A percentile compares a stretch with the other conserved stretches of the same genome.
Evolutionary conservation across 2,797 vertebrate species (phyloP).

Genomic region (Rhinella marina): DNA sequence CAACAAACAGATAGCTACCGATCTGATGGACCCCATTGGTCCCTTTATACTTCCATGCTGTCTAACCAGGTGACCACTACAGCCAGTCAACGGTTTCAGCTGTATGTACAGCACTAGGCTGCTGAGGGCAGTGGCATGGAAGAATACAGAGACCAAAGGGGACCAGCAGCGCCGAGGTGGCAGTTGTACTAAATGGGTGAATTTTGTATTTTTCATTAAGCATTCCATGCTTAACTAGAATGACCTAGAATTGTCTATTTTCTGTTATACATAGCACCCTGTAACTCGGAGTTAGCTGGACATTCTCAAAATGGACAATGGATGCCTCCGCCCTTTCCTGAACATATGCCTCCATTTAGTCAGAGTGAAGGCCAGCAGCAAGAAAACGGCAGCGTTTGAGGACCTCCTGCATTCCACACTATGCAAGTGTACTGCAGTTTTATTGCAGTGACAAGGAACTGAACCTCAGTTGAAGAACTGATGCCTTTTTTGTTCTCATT

Average conservation of each 20-base stretch:
- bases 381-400: conserved; percentile 66
- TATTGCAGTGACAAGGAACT: conserved; percentile 72
- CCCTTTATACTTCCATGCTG: too few species aligned
- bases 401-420: conserved; percentile 57
- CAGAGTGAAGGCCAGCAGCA: conserved; percentile 68
- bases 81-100: too few species aligned
- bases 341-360: conserved; percentile 80
- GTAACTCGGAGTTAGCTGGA: conserved; percentile 67
- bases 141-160: too few species aligned
- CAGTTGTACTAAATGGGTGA: too few species aligned
- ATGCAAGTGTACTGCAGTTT: conserved; percentile 73
- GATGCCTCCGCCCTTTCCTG: conserved; percentile 85
- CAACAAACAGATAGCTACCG: too few species aligned
- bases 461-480: conserved; percentile 76
- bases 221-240: too few species aligned
- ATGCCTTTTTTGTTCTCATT: conserved; percentile 70
- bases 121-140: too few species aligned
- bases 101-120: too few species aligned
- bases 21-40: too few species aligned
- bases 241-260: neutral
- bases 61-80: too few species aligned
- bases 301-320: conserved; percentile 85
- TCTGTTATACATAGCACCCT: conserved; percentile 66
- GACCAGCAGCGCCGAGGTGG: too few species aligned
- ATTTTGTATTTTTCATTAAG: too few species aligned